Conservation (phyloP, 2,888 invertebrate species). For the Bruchidius siliquastri region DNA sequence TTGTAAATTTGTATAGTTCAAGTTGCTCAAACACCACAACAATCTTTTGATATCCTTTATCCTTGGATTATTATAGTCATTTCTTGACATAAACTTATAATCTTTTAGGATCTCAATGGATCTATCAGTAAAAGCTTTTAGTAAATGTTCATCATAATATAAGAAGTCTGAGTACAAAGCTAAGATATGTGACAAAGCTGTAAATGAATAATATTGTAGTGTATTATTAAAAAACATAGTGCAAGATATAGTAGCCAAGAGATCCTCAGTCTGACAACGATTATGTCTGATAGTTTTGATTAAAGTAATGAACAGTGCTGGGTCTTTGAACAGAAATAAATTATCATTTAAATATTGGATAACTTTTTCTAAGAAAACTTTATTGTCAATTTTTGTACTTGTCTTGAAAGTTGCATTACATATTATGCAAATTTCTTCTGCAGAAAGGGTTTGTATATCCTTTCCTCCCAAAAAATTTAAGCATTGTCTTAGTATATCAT, state of each 20-base stretch:
- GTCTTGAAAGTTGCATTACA: constrained; percentile 45
- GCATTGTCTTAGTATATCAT: constrained; percentile 33
- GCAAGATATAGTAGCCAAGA: constrained; percentile 40
- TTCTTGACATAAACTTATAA: constrained; percentile 19
- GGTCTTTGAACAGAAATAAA: constrained; percentile 40
- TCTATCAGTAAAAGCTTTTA: constrained; percentile 34
- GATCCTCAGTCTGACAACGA: constrained; percentile 40
- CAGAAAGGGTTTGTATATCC: constrained; percentile 30
- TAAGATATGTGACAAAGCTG: constrained; percentile 43
- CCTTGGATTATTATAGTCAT: constrained; percentile 32
- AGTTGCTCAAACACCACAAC: constrained; percentile 44
- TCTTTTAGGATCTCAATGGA: constrained; percentile 34
- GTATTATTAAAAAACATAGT: constrained; percentile 42
- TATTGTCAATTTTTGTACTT: constrained; percentile 39
- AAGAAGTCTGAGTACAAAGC: constrained; percentile 44
- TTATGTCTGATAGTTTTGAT: constrained; percentile 46
- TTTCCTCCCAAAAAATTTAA: constrained; percentile 28
- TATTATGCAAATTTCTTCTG: constrained; percentile 43
- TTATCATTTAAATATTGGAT: constrained; percentile 38
- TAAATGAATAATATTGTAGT: constrained; percentile 38
- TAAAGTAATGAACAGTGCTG: constrained; percentile 42
- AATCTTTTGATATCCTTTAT: constrained; percentile 48
- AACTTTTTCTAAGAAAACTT: constrained; percentile 35
- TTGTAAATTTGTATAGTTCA: constrained; percentile 32
- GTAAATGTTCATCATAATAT: constrained; percentile 38